These are phyloP conservation scores for Melanostoma mellinum DNA, from an alignment of 2,888 invertebrate genomes.

Conservation along the genomic window DNA sequence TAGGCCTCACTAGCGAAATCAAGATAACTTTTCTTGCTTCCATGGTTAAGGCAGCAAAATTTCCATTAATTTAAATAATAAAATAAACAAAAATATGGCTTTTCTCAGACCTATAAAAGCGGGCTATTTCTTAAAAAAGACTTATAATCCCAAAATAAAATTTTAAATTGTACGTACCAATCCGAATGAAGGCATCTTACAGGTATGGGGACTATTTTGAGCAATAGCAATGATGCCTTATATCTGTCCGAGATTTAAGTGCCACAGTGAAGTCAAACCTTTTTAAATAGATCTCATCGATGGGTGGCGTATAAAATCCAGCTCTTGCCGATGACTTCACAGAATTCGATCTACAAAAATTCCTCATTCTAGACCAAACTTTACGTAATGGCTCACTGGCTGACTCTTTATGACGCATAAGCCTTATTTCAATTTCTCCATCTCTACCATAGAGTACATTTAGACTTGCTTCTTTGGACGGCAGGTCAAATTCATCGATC, in stretches of 20 bases:
- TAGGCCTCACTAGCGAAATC: no score
- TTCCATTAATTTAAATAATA: no score
- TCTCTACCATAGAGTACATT: constrained; percentile 71
- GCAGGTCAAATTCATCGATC: constrained; percentile 72
- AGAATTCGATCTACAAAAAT: constrained; percentile 43
- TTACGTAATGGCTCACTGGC: constrained; percentile 39
- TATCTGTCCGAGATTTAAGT: constrained; percentile 25
- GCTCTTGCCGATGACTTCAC: constrained; percentile 60
- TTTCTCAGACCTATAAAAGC: no score
- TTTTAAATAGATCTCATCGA: constrained; percentile 63
- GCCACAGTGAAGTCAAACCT: constrained; percentile 52
- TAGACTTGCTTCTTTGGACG: constrained; percentile 73
- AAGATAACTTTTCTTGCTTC: no score
- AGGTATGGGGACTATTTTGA: background rate
- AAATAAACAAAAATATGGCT: no score
- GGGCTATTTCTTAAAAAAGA: background rate
- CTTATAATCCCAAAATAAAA: background rate
- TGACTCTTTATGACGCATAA: constrained; percentile 56
- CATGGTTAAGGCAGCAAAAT: no score
- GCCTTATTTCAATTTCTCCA: constrained; percentile 72
- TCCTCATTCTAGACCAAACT: constrained; percentile 48
- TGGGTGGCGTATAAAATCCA: constrained; percentile 74
- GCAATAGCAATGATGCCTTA: constrained; percentile 19
- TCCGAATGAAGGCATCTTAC: background rate
- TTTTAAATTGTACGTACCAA: constrained; percentile 10